Percentiles rank a stretch among this genome's conserved stretches.
phyloP scores from a whole-genome alignment of 2,888 invertebrate species.

The Leptopilina syphax region DNA sequence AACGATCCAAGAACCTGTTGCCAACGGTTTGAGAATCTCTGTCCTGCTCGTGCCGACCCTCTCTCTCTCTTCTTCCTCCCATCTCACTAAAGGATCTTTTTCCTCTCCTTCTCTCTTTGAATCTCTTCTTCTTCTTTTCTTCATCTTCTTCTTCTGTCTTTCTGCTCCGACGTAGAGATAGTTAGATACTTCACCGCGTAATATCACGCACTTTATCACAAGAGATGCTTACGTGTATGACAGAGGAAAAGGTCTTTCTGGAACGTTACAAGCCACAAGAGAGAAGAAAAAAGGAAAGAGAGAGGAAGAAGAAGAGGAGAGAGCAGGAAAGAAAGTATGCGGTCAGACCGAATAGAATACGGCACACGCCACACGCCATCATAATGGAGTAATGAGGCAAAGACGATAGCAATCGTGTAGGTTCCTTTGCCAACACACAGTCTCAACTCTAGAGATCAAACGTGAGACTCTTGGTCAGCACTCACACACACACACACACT shows the following conservation, averaged over 20 bases:
- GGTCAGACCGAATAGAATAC: conserved; percentile 66
- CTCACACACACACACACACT: background rate
- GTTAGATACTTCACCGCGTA: conserved; percentile 56
- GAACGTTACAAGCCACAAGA: conserved; percentile 26
- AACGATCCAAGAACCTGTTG: conserved; percentile 71
- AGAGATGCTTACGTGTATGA: conserved; percentile 61
- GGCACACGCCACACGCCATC: conserved; percentile 76
- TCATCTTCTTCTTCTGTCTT: conserved; percentile 1
- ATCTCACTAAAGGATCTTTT: conserved; percentile 45
- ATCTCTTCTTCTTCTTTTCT: background rate
- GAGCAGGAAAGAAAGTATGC: conserved; percentile 53
- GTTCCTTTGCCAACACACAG: conserved; percentile 67
- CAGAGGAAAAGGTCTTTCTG: conserved; percentile 43
- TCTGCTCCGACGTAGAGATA: background rate
- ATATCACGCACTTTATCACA: conserved; percentile 68
- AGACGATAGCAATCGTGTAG: conserved; percentile 74
- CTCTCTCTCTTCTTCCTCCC: conserved; percentile 52
- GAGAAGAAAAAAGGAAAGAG: conserved; percentile 30
- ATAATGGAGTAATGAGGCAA: conserved; percentile 75
- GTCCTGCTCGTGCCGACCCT: conserved; percentile 50
- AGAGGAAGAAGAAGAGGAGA: conserved; percentile 49
- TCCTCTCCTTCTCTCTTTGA: background rate
- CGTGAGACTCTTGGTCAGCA: conserved; percentile 3
- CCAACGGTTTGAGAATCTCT: conserved; percentile 70
- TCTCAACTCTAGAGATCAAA: conserved; percentile 28